Base-by-base conservation (phyloP, 2,113 vertebrate genomes). In the Phalacrocorax pelagicus region DNA sequence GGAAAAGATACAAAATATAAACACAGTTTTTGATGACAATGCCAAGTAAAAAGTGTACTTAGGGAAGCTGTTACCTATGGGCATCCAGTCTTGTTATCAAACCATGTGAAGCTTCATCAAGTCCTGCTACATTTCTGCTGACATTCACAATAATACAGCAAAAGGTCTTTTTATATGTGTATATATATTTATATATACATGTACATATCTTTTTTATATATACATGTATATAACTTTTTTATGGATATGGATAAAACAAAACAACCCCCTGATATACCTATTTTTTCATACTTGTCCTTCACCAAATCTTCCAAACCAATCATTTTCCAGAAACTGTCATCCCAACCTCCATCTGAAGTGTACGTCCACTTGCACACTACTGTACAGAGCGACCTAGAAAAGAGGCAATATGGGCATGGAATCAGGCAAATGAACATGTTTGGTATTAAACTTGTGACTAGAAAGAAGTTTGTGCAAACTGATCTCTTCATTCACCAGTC, bases 361-460 rank as follows among this genome's bases (percentile, higher is more conserved):
- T 99, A 99, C 0, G 99, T 99, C 99, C 99, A 99, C 89, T 99
- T 99, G 96, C 99, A 99, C 82, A 99, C 98, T 83, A 99, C 94
- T 13, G 99, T 99, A 84, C 99, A 99, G 70, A 99, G 98, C 92
- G 99, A 99, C 81, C 99, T 99, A 93, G 61, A 79, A 88, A 96
- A 86, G 86, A 93, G 15, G 49, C 34, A 75, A 94, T 4, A 86
- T 0, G 94, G 12, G 24, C 12, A 91, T 7, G 59, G 34, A 93
- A 61, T 34, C 27, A 96, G 86, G 12, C n/a, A 87, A 73, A 81
- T 6, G 4, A 74, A 92, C 32, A 91, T 6, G 11, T 18, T 30
- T 66, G 8, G 18, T 12, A 44, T 89, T 44, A n/a, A 96, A 55
- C 9, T 21, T 40, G 32, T 44, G 29, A 65, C 38, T 42, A 44